Evolutionary conservation across 1,140 invertebrate species (phyloP).

Genomic region (Neuroterus valhalla): DNA sequence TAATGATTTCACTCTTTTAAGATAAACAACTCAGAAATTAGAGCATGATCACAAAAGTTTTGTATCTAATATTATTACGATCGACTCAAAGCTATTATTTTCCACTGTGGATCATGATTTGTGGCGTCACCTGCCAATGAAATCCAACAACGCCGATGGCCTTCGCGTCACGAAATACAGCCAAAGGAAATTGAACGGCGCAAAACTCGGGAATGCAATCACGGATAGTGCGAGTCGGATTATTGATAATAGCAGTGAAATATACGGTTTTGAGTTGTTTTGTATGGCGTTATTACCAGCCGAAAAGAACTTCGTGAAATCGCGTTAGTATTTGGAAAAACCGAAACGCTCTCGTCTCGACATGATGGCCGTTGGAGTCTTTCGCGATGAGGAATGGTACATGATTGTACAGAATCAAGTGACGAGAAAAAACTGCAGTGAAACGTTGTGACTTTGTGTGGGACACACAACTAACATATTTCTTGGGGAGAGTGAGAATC

Average conservation of each 20-base stretch:
- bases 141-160: slow-evolving; percentile 9
- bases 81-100: neutral
- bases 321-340: slow-evolving; percentile 33
- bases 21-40: too few species aligned
- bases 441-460: slow-evolving; percentile 3
- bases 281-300: slow-evolving; percentile 57
- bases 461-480: slow-evolving; percentile 11
- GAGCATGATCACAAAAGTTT: too few species aligned
- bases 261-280: slow-evolving; percentile 58
- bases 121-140: slow-evolving; percentile 46
- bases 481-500: neutral
- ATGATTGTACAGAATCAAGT: neutral
- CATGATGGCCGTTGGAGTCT: slow-evolving; percentile 10
- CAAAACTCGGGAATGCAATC: slow-evolving; percentile 58
- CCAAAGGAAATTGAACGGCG: slow-evolving; percentile 40
- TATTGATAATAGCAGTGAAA: slow-evolving; percentile 62
- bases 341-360: neutral
- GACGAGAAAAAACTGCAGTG: slow-evolving; percentile 14
- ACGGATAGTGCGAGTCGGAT: slow-evolving; percentile 55
- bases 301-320: slow-evolving; percentile 33
- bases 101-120: slow-evolving; percentile 29
- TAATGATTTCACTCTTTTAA: too few species aligned
- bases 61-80: too few species aligned
- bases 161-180: slow-evolving; percentile 22
- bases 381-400: slow-evolving; percentile 3